phyloP scores from a whole-genome alignment of 2,888 invertebrate genomes.

The Phytoseiulus persimilis region DNA sequence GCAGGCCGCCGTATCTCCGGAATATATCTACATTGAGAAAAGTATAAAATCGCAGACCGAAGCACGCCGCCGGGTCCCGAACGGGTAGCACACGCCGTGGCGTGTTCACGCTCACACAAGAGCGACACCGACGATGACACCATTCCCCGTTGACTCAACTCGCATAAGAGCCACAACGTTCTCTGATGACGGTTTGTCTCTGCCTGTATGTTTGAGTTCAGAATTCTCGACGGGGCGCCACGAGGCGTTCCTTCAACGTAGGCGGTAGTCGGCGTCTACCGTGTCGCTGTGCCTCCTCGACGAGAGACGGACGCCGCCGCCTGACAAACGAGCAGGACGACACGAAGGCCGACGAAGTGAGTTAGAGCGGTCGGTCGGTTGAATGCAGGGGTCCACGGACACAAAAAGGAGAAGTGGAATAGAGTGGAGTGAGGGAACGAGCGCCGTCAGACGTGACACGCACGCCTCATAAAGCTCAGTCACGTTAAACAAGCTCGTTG shows the following conservation, averaged over 20 bases:
- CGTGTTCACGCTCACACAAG: neutral
- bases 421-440: neutral
- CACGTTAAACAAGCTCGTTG: conserved; percentile 37
- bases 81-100: neutral
- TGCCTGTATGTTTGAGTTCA: neutral
- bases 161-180: neutral
- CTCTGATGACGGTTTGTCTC: neutral
- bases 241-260: neutral
- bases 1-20: neutral
- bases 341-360: too few relatives aligned
- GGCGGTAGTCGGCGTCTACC: neutral
- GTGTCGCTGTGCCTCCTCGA: too few relatives aligned
- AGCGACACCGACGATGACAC: neutral
- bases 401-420: neutral
- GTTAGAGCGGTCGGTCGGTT: neutral
- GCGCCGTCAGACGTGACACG: conserved; percentile 27
- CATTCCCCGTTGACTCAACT: neutral
- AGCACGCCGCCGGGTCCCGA: neutral
- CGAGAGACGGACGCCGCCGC: too few relatives aligned
- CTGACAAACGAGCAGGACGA: too few relatives aligned
- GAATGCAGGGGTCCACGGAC: neutral
- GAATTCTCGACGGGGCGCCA: neutral
- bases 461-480: conserved; percentile 36
- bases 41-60: neutral
- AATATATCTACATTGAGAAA: neutral